phyloP scores from a whole-genome alignment of 2,888 invertebrate genomes.

The Ophion slaviceki region DNA sequence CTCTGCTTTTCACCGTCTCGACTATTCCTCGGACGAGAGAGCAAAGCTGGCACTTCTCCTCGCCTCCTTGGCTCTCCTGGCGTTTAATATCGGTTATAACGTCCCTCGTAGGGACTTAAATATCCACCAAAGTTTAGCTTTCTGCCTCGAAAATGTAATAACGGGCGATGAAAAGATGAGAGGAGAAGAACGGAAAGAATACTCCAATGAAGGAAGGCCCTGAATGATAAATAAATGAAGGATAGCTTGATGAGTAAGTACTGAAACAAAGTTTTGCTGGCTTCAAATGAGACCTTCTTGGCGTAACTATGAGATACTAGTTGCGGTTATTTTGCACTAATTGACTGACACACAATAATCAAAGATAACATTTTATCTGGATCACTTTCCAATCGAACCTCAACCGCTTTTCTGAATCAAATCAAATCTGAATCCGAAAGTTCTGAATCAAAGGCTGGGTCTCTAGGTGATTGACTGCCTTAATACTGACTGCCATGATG shows the following conservation, averaged over 20 bases:
- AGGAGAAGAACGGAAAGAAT: neutral
- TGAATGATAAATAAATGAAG: neutral
- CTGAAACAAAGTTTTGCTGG: no score
- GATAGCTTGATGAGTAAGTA: neutral
- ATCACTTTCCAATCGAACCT: no score
- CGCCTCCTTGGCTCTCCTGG: conserved; percentile 31
- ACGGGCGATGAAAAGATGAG: conserved; percentile 26
- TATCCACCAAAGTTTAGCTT: conserved; percentile 40
- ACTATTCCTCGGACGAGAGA: conserved; percentile 53
- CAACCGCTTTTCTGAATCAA: no score
- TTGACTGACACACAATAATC: no score
- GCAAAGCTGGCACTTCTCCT: conserved; percentile 8
- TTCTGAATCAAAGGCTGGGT: no score
- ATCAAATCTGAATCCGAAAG: no score
- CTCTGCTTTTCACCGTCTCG: conserved; percentile 47
- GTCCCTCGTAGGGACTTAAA: conserved; percentile 46
- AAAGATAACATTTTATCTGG: no score
- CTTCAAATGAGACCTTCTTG: no score
- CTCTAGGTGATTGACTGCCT: no score
- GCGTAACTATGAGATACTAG: no score
- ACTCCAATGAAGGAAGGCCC: neutral
- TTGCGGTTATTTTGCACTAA: no score
- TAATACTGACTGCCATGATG: no score
- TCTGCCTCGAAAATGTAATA: conserved; percentile 38
- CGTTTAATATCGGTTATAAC: conserved; percentile 61